These are phyloP conservation scores for Drosophila koepferae DNA, from an alignment of 2,888 invertebrate species.

Conservation along the genomic window DNA sequence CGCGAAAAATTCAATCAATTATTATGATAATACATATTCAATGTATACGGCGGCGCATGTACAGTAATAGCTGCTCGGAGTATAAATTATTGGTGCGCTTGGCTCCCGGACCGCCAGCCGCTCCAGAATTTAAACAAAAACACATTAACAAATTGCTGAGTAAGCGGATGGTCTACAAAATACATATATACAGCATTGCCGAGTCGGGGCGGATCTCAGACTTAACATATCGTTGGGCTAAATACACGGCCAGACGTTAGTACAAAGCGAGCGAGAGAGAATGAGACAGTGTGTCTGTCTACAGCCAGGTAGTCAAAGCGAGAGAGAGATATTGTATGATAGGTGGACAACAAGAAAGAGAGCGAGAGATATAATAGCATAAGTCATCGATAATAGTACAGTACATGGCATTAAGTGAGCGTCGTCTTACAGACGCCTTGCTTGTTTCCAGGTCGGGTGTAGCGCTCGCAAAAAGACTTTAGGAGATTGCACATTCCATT, in stretches of 20 bases:
- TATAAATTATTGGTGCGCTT: neutral
- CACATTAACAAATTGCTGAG: conserved; percentile 34
- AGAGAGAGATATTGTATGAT: conserved; percentile 15
- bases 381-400: conserved; percentile 32
- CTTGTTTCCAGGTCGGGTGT: conserved; percentile 46
- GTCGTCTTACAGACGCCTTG: conserved; percentile 27
- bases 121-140: conserved; percentile 30
- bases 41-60: conserved; percentile 1
- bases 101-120: conserved; percentile 17
- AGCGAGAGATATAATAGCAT: conserved; percentile 29
- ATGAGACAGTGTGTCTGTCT: conserved; percentile 19
- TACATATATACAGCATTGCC: conserved; percentile 41
- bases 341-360: conserved; percentile 18
- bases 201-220: conserved; percentile 22
- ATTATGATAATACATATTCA: conserved; percentile 43
- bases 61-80: conserved; percentile 9
- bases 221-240: conserved; percentile 52
- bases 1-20: conserved; percentile 25
- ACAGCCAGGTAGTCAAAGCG: conserved; percentile 28
- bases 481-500: conserved; percentile 92
- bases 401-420: conserved; percentile 62
- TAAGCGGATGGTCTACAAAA: conserved; percentile 11
- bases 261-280: conserved; percentile 30
- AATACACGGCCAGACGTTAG: conserved; percentile 34
- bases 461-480: conserved; percentile 65